Conservation (phyloP, 1,140 invertebrate species). For the Papilio xuthus region DNA sequence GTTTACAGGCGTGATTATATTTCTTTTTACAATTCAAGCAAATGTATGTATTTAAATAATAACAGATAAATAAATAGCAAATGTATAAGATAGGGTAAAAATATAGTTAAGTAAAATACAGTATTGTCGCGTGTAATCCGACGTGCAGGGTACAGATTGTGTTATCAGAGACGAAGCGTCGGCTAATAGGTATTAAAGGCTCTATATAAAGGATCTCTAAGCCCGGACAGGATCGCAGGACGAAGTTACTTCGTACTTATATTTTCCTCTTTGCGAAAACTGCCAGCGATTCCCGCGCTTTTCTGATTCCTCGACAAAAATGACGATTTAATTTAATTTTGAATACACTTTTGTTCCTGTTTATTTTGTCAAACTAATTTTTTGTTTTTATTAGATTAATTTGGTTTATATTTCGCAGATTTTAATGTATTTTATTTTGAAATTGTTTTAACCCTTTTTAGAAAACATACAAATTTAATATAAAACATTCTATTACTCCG, state of each 20-base stretch:
- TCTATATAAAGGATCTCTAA: slow-evolving; percentile 19
- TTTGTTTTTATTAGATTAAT: neutral
- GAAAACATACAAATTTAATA: neutral
- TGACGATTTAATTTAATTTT: neutral
- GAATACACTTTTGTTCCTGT: neutral
- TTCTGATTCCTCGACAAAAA: slow-evolving; percentile 7
- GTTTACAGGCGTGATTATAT: no score
- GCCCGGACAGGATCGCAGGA: slow-evolving; percentile 16
- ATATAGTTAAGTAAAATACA: neutral
- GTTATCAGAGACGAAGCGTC: slow-evolving; percentile 21
- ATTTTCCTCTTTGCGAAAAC: slow-evolving; percentile 1
- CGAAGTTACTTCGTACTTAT: slow-evolving; percentile 2
- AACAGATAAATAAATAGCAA: no score
- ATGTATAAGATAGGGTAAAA: no score
- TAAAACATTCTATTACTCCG: neutral
- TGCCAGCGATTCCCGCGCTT: neutral
- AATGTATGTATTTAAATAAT: no score
- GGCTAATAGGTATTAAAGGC: slow-evolving; percentile 35
- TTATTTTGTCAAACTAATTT: neutral
- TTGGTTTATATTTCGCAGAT: neutral
- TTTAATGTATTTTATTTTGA: no score
- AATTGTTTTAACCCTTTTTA: no score
- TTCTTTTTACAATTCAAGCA: no score
- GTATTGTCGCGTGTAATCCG: neutral
- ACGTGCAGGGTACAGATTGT: slow-evolving; percentile 31